Evolutionary conservation across 1,140 invertebrate genomes (phyloP), one percentile per base, ranked within the genome.

Genomic region (Aphaenogaster floridana): DNA sequence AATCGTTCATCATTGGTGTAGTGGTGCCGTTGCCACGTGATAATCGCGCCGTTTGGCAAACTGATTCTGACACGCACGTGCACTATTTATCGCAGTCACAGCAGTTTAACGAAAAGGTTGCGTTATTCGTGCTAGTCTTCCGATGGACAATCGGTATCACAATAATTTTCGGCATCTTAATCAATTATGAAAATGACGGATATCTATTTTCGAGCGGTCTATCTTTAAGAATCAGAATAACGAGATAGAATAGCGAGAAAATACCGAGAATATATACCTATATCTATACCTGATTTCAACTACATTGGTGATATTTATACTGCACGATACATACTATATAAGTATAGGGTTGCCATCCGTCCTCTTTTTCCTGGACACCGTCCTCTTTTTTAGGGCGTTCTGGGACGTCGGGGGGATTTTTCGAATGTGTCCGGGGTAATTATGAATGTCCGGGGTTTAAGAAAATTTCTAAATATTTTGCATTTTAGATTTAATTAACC

Each of bases 11-110:
- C 48, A 13, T 52, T 3, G 39, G 0, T 36, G 45, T 50, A 79
- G 28, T 59, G 42, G 39, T 79, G 45, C 59, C 11, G 28, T 69
- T 72, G 54, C 42, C 28, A 78, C 15, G 64, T 86, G 76, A 78
- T 69, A 66, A 66, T 66, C 64, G 39, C 39, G n/a, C 39, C 64
- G 9, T 17, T 66, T 11, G 39, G 64, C 64, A 66, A 66, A 66
- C 64, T 66, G 64, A 42, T 42, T 42, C 39, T 9, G n/a, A 42
- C 64, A 66, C 36, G 39, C 64, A 66, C 17, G 59, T 63, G 59
- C 28, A 36, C 28, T 36, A 15, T 63, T 63, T 63, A 36, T 63
- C 28, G 59, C 5, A 34, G 28, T 36, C 28, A 63, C 4, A 59
- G 3, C 21, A 59, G 28, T 59, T 21, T 28, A 28, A 63, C 63